phyloP scores from a whole-genome alignment of 2,888 invertebrate species.

The Amblyjoppa proteus region DNA sequence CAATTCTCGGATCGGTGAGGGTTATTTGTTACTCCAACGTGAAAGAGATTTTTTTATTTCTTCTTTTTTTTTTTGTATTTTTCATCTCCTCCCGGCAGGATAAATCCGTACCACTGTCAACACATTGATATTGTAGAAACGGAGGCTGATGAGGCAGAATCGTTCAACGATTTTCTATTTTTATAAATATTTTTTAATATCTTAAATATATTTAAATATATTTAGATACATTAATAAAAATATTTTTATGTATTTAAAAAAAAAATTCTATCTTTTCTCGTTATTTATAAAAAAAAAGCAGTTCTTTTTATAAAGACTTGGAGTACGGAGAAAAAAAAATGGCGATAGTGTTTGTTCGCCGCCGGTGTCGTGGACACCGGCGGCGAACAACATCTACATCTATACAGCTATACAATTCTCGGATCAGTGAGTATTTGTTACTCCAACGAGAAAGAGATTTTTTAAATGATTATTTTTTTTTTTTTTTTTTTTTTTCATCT shows the following conservation, averaged over 20 bases:
- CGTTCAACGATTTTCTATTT: too few relatives aligned
- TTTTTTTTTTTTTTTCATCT: slow-evolving; percentile 16
- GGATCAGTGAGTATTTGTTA: slow-evolving; percentile 24
- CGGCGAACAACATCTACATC: too few relatives aligned
- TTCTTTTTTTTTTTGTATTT: slow-evolving; percentile 5
- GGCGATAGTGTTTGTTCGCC: neutral
- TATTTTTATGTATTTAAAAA: neutral
- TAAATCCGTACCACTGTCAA: slow-evolving; percentile 22
- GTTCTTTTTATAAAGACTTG: neutral
- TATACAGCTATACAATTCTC: neutral
- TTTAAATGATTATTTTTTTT: slow-evolving; percentile 2
- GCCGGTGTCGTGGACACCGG: neutral
- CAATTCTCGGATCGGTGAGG: neutral
- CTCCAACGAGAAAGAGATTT: slow-evolving; percentile 32
- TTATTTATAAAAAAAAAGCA: neutral
- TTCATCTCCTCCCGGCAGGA: neutral
- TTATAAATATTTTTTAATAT: too few relatives aligned
- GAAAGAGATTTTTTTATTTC: slow-evolving; percentile 11
- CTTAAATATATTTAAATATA: too few relatives aligned
- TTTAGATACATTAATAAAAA: too few relatives aligned
- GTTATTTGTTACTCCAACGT: slow-evolving; percentile 35
- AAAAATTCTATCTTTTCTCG: neutral
- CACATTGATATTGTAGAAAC: neutral
- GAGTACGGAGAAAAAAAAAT: neutral
- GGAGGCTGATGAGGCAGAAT: too few relatives aligned